Base-by-base conservation (phyloP, 2,888 invertebrate genomes). In the Electrophaes corylata region DNA sequence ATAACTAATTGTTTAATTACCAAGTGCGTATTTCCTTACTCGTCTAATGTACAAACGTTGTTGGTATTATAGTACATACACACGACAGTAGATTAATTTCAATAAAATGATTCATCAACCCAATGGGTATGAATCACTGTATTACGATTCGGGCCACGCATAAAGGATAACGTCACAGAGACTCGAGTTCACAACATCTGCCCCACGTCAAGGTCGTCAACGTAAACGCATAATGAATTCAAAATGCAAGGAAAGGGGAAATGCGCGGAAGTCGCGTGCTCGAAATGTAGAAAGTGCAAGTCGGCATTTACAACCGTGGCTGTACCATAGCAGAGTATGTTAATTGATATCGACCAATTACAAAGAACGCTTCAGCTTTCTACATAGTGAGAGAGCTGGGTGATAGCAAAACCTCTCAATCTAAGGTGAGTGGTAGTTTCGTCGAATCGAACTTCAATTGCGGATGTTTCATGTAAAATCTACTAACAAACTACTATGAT, bases 251-350 rank as follows among this genome's bases (percentile, higher is more conserved):
- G 76, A 81, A 81, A 82, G 76, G 73, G 77, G 76, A 81, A 81
- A 82, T 76, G 73, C 70, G 71, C 79, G 79, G 81, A 81, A 81
- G 80, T 82, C 68, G 78, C 83, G 80, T 82, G 78, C 73, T 76
- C 75, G 74, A 72, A 79, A 75, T 65, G 81, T 86, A 86, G 88
- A 88, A 89, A 88, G 87, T 86, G 84, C 79, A 85, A 86, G 86
- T 85, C 72, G 69, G 74, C 73, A 76, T 81, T 78, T 81, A 79
- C 81, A 65, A 75, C 66, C 67, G 75, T 73, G 70, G 75, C 69
- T 67, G 62, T 73, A 73, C 81, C 78, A 81, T 82, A 76, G 76
- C 81, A 74, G 70, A 73, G 73, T 81, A 79, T 83, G 82, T 80
- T 86, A 86, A 86, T 85, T 85, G 81, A 78, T 79, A 83, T 83